Percentiles rank a stretch among this genome's conserved stretches.
Evolutionary conservation across 2,888 invertebrate species (phyloP).

Genomic region (Spilarctia lutea): DNA sequence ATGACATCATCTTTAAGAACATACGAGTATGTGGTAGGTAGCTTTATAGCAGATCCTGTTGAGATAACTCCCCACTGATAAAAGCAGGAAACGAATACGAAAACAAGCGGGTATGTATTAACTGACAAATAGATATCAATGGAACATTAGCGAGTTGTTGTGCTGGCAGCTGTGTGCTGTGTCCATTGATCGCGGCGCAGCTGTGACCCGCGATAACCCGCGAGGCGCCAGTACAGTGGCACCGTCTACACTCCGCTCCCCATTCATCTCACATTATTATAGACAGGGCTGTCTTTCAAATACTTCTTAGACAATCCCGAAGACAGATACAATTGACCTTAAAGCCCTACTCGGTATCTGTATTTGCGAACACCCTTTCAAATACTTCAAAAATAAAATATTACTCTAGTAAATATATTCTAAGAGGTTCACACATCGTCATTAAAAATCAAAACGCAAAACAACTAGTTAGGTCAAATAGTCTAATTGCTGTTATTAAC

Average conservation of each 20-base stretch:
- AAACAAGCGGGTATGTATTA: slow-evolving; percentile 31
- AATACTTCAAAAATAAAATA: background rate
- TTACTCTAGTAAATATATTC: background rate
- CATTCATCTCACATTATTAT: slow-evolving; percentile 71
- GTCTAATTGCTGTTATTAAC: background rate
- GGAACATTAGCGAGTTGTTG: slow-evolving; percentile 55
- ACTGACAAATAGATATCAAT: slow-evolving; percentile 58
- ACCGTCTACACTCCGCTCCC: slow-evolving; percentile 61
- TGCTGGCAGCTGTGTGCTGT: slow-evolving; percentile 57
- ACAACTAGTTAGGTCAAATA: background rate
- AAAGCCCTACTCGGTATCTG: background rate
- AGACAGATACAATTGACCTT: background rate
- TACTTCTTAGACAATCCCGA: background rate
- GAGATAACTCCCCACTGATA: slow-evolving; percentile 31
- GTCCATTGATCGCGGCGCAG: slow-evolving; percentile 67
- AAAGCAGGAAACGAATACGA: slow-evolving; percentile 50
- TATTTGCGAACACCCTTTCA: background rate
- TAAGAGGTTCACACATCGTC: background rate
- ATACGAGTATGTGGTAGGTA: background rate
- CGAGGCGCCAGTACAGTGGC: slow-evolving; percentile 73
- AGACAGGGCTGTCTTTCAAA: slow-evolving; percentile 23
- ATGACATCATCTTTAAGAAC: slow-evolving; percentile 7
- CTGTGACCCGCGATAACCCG: slow-evolving; percentile 81
- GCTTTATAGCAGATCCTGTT: slow-evolving; percentile 33
- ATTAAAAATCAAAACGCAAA: background rate